Evolutionary conservation across 2,888 invertebrate genomes (phyloP), one percentile per base, ranked within the genome.

Genomic region (Tetragonisca angustula): DNA sequence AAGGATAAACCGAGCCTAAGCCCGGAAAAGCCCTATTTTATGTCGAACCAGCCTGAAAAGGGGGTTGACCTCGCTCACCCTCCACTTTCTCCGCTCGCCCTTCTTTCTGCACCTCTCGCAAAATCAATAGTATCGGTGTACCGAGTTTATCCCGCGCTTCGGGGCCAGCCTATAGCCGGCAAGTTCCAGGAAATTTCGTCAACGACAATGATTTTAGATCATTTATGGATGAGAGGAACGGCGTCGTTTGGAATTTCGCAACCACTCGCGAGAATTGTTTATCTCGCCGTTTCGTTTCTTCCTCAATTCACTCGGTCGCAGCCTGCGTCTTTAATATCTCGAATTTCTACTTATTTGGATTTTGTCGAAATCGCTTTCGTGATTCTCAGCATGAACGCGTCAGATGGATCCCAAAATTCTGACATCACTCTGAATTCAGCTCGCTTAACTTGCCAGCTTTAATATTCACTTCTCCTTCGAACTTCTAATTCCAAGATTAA

Each of bases 91-190:
- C 78, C 75, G 65, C 79, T 32, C 84, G 75, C 84, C 73, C 72
- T 83, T 81, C 76, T 76, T 83, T 81, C 76, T 62, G 62, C 81
- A 69, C 68, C 74, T 72, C 76, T 85, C 79, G 81, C 83, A 90
- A 90, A 89, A 89, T 89, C 89, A 89, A 89, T 89, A 90, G 87
- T 80, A 84, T 87, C 87, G 84, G 85, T 87, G 84, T 85, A 73
- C 81, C 78, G 82, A 86, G 87, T 83, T 89, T 87, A 90, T 82
- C 83, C 76, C 77, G 81, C 79, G 76, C 79, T 87, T 81, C 82
- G 87, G 79, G 79, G 67, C 79, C 68, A 80, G 62, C 76, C 75
- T 56, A 75, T 71, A 73, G 70, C 74, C 79, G 73, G 49, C 54
- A 24, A 52, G 32, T 52, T 54, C 32, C 32, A 17, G 36, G 6